A percentile compares a stretch with the other conserved stretches of the same genome.
Evolutionary conservation across 2,113 vertebrate genomes (phyloP).

Genomic region (Pontoporia blainvillei): DNA sequence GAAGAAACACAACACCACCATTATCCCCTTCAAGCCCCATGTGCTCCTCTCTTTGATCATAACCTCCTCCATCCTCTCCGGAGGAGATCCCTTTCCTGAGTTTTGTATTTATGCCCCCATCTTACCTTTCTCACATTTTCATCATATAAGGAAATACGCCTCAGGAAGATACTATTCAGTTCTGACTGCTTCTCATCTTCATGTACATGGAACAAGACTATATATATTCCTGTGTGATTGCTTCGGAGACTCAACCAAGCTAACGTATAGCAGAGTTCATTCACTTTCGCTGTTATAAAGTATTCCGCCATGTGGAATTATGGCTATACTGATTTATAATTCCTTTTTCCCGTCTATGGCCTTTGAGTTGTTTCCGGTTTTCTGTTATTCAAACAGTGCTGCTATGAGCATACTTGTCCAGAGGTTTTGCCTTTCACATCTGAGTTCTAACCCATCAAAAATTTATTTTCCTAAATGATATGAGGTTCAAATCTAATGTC

Average conservation of each 20-base stretch:
- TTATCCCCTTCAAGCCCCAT: neutral
- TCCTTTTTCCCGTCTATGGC: neutral
- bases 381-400: neutral
- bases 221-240: neutral
- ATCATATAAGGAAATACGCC: neutral
- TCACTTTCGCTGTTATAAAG: neutral
- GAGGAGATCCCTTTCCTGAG: neutral
- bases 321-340: neutral
- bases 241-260: neutral
- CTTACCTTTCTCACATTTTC: neutral
- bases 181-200: neutral
- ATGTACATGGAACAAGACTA: neutral
- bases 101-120: neutral
- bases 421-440: neutral
- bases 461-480: neutral
- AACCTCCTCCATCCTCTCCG: neutral
- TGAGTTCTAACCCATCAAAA: neutral
- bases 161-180: neutral
- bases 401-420: neutral
- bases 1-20: neutral
- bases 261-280: neutral
- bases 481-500: neutral
- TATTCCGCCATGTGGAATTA: neutral
- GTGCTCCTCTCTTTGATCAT: neutral
- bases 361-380: neutral